Percentiles rank a stretch among this genome's conserved stretches.
Conservation (phyloP, 2,888 invertebrate species). For the Pseudococcus viburni region DNA sequence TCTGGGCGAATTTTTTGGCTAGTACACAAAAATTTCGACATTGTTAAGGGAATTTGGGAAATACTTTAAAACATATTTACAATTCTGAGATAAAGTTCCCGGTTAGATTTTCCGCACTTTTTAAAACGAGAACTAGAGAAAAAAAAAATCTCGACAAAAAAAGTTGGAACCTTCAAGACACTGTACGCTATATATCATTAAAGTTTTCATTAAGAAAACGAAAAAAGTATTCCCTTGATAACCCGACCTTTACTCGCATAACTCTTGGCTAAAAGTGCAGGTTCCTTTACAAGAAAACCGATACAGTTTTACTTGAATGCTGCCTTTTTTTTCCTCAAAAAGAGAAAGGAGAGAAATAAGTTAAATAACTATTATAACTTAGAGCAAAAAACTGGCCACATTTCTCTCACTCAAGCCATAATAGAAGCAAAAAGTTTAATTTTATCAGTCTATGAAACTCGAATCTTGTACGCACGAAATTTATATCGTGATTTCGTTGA, state of each 20-base stretch:
- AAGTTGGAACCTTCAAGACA: slow-evolving; percentile 58
- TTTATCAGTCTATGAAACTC: slow-evolving; percentile 56
- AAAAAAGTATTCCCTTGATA: slow-evolving; percentile 58
- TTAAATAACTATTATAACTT: slow-evolving; percentile 59
- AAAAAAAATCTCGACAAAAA: slow-evolving; percentile 50
- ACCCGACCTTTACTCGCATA: slow-evolving; percentile 57
- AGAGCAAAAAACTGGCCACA: slow-evolving; percentile 43
- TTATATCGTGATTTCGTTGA: slow-evolving; percentile 53
- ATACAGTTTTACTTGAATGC: slow-evolving; percentile 54
- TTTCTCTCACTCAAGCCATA: slow-evolving; percentile 49
- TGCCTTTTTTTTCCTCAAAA: background rate
- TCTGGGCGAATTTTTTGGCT: slow-evolving; percentile 20
- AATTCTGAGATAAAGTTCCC: slow-evolving; percentile 53
- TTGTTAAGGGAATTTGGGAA: slow-evolving; percentile 58
- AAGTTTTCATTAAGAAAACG: slow-evolving; percentile 58
- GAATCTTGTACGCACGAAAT: slow-evolving; percentile 27
- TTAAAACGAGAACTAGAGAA: background rate
- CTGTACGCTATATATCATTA: slow-evolving; percentile 56
- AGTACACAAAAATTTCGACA: slow-evolving; percentile 54
- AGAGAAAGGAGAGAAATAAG: background rate
- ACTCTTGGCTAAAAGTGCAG: slow-evolving; percentile 58
- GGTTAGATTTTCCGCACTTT: slow-evolving; percentile 53
- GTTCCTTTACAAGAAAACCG: slow-evolving; percentile 53
- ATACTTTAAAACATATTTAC: slow-evolving; percentile 58
- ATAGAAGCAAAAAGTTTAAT: slow-evolving; percentile 51